Percentiles rank a stretch among this genome's conserved stretches.
Evolutionary conservation across 2,888 invertebrate species (phyloP).

Genomic region (Deilephila elpenor): DNA sequence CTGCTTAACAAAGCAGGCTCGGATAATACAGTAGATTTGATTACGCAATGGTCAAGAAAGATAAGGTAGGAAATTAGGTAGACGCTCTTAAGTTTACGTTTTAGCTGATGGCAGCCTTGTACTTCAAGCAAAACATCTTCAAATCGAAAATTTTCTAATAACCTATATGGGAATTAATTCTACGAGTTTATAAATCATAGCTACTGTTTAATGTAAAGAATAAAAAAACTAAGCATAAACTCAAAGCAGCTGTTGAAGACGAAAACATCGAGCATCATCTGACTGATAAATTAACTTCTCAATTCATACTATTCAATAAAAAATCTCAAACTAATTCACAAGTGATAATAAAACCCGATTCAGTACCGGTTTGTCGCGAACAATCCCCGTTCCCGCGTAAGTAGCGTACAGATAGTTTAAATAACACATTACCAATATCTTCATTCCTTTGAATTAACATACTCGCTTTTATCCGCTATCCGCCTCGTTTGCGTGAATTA

Average conservation of each 20-base stretch:
- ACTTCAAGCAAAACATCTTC: no score
- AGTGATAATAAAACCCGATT: not conserved
- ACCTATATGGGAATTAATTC: no score
- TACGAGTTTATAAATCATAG: no score
- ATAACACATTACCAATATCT: conserved; percentile 26
- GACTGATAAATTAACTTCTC: not conserved
- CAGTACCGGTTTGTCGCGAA: conserved; percentile 16
- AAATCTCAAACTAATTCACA: not conserved
- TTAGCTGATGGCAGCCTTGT: no score
- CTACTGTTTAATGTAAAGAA: no score
- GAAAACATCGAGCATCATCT: not conserved
- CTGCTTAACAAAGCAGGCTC: not conserved
- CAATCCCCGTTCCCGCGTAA: conserved; percentile 8
- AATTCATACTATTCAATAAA: not conserved
- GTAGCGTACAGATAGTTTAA: conserved; percentile 14
- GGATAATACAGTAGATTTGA: not conserved
- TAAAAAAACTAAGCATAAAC: not conserved
- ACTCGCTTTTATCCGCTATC: conserved; percentile 3
- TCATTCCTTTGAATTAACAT: conserved; percentile 15
- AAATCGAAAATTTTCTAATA: no score
- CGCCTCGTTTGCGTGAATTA: conserved; percentile 3
- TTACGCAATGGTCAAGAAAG: not conserved
- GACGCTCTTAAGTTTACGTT: no score
- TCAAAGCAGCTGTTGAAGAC: not conserved
- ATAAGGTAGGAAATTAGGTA: no score